Conservation (phyloP, 2,797 vertebrate species). For the Denticeps clupeoides region DNA sequence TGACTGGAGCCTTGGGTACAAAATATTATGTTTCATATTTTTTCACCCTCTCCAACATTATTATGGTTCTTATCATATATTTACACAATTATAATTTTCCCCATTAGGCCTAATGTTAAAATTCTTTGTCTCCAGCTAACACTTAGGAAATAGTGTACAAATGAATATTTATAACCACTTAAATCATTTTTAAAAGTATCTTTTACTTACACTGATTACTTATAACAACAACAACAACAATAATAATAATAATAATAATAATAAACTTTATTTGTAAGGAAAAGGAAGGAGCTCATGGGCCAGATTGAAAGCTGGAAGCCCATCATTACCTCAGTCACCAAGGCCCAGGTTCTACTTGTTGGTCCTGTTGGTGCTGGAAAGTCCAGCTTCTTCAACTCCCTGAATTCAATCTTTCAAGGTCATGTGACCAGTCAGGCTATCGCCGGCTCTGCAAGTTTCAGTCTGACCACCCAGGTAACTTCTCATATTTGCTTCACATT, state of each 20-base stretch:
- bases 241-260: neutral
- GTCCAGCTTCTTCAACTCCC: slow-evolving; percentile 53
- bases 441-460: slow-evolving; percentile 37
- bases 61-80: no score
- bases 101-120: no score
- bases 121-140: no score
- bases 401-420: slow-evolving; percentile 47
- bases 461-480: slow-evolving; percentile 53
- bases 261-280: slow-evolving; percentile 24
- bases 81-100: no score
- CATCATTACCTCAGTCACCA: slow-evolving; percentile 14
- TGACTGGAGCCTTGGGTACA: slow-evolving; percentile 31
- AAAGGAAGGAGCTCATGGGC: slow-evolving; percentile 23
- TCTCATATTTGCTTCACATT: no score
- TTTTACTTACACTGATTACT: no score
- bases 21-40: no score
- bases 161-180: no score
- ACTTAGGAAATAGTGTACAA: no score
- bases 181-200: no score
- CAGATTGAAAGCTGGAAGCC: slow-evolving; percentile 31
- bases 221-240: no score
- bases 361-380: slow-evolving; percentile 50
- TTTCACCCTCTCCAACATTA: neutral
- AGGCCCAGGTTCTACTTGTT: slow-evolving; percentile 39
- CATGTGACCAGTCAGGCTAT: slow-evolving; percentile 47